Base-by-base conservation (phyloP, 2,888 invertebrate genomes). In the Eremobia ochroleuca region DNA sequence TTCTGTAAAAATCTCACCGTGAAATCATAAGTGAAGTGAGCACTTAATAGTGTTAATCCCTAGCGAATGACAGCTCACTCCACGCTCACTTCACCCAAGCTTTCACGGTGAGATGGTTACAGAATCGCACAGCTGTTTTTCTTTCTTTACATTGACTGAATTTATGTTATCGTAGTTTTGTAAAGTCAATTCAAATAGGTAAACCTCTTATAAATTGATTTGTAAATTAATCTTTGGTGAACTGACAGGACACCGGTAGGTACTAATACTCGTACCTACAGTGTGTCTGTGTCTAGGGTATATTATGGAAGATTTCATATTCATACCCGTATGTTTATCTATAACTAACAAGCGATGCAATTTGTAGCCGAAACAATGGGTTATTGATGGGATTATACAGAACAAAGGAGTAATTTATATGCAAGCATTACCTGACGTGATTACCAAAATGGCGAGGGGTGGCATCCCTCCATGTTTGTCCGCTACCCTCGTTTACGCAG, bases 321-420 rank as follows among this genome's bases (percentile, higher is more conserved):
- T 59, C 55, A 74, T 67, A 62, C 0, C 5, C 21, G 5, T 28
- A 15, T 76, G 73, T 77, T 81, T 68, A 78, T 61, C 69, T 80
- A 58, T 55, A 68, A 73, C 66, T 81, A 82, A 77, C 71, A 71
- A 81, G 69, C 70, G 74, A 72, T 71, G 79, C 74, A 84, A 85
- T 85, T 87, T 83, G 82, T 83, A 83, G 82, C 83, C 89, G 86
- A 91, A 92, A 94, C 94, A 94, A 94, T 92, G 82, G 91, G 77
- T 89, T 88, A 92, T 92, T 94, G 92, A 95, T 94, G 88, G 89
- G 92, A 94, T 94, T 94, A 94, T 85, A 86, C 80, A 67, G 87
- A 88, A 95, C 95, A 96, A 95, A 94, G 93, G 93, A 92, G 94
- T 95, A 94, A 95, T 96, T 95, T 96, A 95, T 96, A 95, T 96